Evolutionary conservation across 2,888 invertebrate species (phyloP), one percentile per base, ranked within the genome.

Genomic region (Agrotis ipsilon): DNA sequence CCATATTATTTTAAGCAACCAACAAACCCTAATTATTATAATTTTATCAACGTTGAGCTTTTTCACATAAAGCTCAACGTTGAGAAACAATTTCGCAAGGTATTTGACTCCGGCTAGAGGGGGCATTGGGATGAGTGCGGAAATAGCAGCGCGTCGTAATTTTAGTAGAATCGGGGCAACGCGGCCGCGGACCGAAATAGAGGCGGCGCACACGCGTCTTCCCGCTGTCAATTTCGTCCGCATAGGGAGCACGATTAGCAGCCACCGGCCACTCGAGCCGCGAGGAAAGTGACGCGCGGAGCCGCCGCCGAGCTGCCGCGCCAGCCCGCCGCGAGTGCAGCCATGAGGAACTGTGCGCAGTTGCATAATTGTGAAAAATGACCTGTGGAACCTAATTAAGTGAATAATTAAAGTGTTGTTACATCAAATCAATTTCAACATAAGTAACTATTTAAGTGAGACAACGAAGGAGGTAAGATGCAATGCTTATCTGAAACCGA

Each of bases 121-220:
- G 92, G 93, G 89, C 92, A 88, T 88, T 86, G 90, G 90, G 93
- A 91, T 83, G 91, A 92, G 96, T 94, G 95, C 96, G 96, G 96
- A 96, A 96, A 96, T 96, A 96, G 95, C 94, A 89, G 83, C 92
- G 91, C 92, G 93, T 92, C 92, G 94, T 96, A 96, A 96, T 96
- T 96, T 96, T 95, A 96, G 95, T 96, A 92, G 92, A 96, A 96
- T 94, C 96, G 94, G 96, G 96, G 96, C 96, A 96, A 96, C 94
- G 89, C 94, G 94, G 95, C 92, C 96, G 92, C 93, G 92, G 90
- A 94, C 94, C 90, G 92, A 96, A 96, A 96, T 96, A 96, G 95
- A 91, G 92, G 80, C 90, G 93, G 89, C 93, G 90, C 91, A 91
- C 92, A 90, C 91, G 94, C 93, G 92, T 93, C 93, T 93, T 92